A percentile compares a stretch with the other conserved stretches of the same genome.
Evolutionary conservation across 2,888 invertebrate species (phyloP).

Genomic region (Nemotelus pantherinus): DNA sequence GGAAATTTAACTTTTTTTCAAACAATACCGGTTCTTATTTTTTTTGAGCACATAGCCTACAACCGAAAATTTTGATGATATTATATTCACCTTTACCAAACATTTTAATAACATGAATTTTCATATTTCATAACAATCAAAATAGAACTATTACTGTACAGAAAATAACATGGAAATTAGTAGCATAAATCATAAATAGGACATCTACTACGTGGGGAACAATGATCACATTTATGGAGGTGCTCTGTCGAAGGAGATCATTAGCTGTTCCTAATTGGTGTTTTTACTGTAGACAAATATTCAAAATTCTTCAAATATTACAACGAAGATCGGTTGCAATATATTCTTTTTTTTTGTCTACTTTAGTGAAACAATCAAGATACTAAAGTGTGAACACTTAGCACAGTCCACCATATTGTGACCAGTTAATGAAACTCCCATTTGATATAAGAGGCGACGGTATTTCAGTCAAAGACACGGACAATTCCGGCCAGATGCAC

Average conservation of each 20-base stretch:
- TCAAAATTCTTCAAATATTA: neutral
- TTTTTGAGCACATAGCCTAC: too few relatives aligned
- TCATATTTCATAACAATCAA: too few relatives aligned
- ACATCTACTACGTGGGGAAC: conserved; percentile 13
- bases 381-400: neutral
- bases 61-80: too few relatives aligned
- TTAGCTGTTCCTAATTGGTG: conserved; percentile 50
- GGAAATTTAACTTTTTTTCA: too few relatives aligned
- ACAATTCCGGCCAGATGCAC: conserved; percentile 64
- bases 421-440: conserved; percentile 50
- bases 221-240: conserved; percentile 23
- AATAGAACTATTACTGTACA: too few relatives aligned
- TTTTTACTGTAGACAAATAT: neutral
- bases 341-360: too few relatives aligned
- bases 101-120: too few relatives aligned
- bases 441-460: conserved; percentile 46
- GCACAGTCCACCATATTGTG: conserved; percentile 39
- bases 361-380: too few relatives aligned
- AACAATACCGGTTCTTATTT: too few relatives aligned
- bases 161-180: too few relatives aligned
- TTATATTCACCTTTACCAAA: too few relatives aligned
- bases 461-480: conserved; percentile 65
- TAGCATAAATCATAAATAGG: conserved; percentile 5
- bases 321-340: neutral
- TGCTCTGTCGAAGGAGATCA: conserved; percentile 33